A percentile compares a stretch with the other conserved stretches of the same genome.
Conservation (phyloP, 2,888 invertebrate genomes). For the Melinaea marsaeus region DNA sequence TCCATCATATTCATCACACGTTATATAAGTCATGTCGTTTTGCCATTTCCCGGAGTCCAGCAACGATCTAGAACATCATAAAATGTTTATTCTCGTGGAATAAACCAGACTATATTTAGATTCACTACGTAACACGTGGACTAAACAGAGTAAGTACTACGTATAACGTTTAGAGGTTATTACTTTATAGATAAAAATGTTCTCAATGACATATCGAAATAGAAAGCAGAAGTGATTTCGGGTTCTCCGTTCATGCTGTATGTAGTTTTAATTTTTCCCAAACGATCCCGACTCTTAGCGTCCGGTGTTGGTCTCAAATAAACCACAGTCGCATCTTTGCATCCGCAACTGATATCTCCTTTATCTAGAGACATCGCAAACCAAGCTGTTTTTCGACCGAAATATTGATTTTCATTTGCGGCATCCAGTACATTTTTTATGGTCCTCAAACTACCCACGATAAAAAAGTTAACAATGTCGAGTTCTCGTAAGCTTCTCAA, state of each 20-base stretch:
- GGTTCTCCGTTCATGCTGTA: constrained; percentile 85
- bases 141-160: constrained; percentile 46
- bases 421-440: constrained; percentile 83
- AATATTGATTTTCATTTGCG: constrained; percentile 85
- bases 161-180: constrained; percentile 58
- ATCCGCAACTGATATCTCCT: constrained; percentile 84
- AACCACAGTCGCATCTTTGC: constrained; percentile 87
- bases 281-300: constrained; percentile 81
- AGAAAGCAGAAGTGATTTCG: constrained; percentile 89
- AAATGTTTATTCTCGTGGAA: constrained; percentile 63
- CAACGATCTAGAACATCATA: constrained; percentile 80
- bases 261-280: constrained; percentile 83
- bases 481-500: constrained; percentile 85
- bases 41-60: constrained; percentile 85
- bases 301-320: constrained; percentile 85
- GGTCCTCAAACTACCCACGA: constrained; percentile 85
- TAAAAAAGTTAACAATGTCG: constrained; percentile 93
- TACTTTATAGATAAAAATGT: constrained; percentile 86
- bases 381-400: constrained; percentile 92
- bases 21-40: constrained; percentile 83
- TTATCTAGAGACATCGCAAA: constrained; percentile 88
- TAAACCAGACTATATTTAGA: constrained; percentile 66
- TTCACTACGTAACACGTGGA: constrained; percentile 49
- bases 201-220: constrained; percentile 89
- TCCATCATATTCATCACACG: constrained; percentile 88